phyloP scores from a whole-genome alignment of 2,113 vertebrate species.

The Cyanoderma ruficeps region DNA sequence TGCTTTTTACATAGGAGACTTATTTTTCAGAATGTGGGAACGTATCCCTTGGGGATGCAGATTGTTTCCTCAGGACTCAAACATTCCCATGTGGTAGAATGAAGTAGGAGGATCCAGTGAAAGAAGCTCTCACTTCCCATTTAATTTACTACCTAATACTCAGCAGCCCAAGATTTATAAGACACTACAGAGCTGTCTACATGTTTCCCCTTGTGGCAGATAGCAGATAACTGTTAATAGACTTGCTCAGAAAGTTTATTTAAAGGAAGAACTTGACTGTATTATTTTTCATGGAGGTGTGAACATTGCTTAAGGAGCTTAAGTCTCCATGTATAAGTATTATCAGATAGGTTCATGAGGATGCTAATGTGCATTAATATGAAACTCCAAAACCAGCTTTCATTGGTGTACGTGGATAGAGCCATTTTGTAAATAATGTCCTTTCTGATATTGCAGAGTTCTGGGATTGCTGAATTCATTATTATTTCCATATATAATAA shows the following conservation, averaged over 20 bases:
- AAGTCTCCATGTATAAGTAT: slow-evolving; percentile 30
- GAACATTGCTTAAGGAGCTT: slow-evolving; percentile 70
- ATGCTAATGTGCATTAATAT: slow-evolving; percentile 54
- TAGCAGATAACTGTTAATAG: slow-evolving; percentile 67
- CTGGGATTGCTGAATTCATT: not conserved
- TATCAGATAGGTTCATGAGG: slow-evolving; percentile 63
- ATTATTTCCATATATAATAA: not conserved
- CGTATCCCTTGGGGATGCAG: not conserved
- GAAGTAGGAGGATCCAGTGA: slow-evolving; percentile 40
- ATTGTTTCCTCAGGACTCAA: slow-evolving; percentile 51
- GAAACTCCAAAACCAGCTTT: slow-evolving; percentile 43
- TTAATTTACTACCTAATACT: slow-evolving; percentile 60
- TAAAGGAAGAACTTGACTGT: slow-evolving; percentile 57
- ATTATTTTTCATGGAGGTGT: slow-evolving; percentile 68
- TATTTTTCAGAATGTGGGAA: not conserved
- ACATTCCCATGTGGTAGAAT: slow-evolving; percentile 30
- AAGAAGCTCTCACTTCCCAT: slow-evolving; percentile 37
- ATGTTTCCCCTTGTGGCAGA: slow-evolving; percentile 68
- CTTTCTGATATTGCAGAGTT: slow-evolving; percentile 24
- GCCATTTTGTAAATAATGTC: slow-evolving; percentile 33
- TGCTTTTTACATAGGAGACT: not conserved
- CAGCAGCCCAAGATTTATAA: slow-evolving; percentile 57
- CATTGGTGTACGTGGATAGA: not conserved
- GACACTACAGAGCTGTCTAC: slow-evolving; percentile 45
- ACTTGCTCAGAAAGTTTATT: slow-evolving; percentile 69